Percentiles rank a stretch among this genome's conserved stretches.
Evolutionary conservation across 2,888 invertebrate genomes (phyloP).

Genomic region (Agrilus biguttatus): DNA sequence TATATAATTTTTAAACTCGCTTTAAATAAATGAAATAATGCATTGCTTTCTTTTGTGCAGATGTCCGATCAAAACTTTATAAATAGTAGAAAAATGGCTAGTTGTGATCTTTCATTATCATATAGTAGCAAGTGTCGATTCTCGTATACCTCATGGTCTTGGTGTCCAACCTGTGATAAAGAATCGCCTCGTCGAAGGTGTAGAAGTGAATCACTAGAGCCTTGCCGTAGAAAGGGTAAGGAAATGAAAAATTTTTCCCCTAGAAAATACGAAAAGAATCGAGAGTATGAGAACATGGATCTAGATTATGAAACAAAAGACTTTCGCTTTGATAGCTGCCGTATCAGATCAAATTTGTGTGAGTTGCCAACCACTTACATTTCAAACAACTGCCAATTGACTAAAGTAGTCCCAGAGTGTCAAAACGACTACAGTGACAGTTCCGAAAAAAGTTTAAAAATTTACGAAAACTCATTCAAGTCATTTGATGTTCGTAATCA

Average conservation of each 20-base stretch:
- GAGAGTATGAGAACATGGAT: slow-evolving; percentile 28
- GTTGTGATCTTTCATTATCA: slow-evolving; percentile 19
- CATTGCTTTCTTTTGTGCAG: slow-evolving; percentile 2
- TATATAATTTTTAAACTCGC: background rate
- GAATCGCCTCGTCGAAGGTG: slow-evolving; percentile 25
- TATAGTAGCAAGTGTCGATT: slow-evolving; percentile 23
- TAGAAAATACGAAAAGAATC: slow-evolving; percentile 22
- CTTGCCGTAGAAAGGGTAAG: slow-evolving; percentile 24
- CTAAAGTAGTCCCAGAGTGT: slow-evolving; percentile 10
- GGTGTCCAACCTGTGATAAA: slow-evolving; percentile 29
- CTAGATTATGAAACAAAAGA: slow-evolving; percentile 23
- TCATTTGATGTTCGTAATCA: slow-evolving; percentile 9
- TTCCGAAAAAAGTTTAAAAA: slow-evolving; percentile 18
- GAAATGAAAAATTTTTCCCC: slow-evolving; percentile 26
- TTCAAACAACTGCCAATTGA: slow-evolving; percentile 26
- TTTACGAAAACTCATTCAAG: slow-evolving; percentile 16
- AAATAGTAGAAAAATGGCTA: slow-evolving; percentile 17
- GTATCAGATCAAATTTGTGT: slow-evolving; percentile 24
- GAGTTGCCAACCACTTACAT: slow-evolving; percentile 31
- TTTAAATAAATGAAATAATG: background rate
- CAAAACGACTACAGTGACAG: slow-evolving; percentile 14
- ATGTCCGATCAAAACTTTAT: slow-evolving; percentile 12
- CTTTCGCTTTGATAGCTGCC: slow-evolving; percentile 15
- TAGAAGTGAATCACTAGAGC: slow-evolving; percentile 25
- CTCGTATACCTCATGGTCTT: slow-evolving; percentile 26